These are phyloP conservation scores for Eilema griseolum DNA, from an alignment of 2,888 invertebrate species.

Conservation along the genomic window DNA sequence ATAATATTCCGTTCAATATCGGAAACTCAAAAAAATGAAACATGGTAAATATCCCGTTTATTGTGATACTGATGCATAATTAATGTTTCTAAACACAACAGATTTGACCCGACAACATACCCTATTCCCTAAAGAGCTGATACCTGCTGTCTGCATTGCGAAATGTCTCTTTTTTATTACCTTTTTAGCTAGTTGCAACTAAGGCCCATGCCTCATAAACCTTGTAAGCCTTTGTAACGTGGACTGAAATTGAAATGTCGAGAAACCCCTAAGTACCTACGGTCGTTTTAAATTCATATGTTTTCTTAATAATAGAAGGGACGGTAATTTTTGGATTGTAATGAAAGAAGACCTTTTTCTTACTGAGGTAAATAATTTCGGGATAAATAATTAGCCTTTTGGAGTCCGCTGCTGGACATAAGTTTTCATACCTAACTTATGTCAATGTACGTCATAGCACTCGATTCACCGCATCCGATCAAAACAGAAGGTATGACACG, in stretches of 20 bases:
- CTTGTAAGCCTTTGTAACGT: not conserved
- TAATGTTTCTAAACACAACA: not conserved
- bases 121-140: not conserved
- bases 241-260: slow-evolving; percentile 1
- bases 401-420: too few relatives aligned
- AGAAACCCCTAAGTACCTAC: not conserved
- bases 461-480: too few relatives aligned
- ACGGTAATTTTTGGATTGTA: not conserved
- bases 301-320: not conserved
- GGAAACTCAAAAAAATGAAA: too few relatives aligned
- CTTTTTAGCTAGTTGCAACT: not conserved
- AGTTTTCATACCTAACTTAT: too few relatives aligned
- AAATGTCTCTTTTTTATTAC: not conserved
- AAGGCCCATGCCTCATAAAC: slow-evolving; percentile 9
- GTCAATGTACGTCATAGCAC: too few relatives aligned
- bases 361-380: not conserved
- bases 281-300: not conserved
- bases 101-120: not conserved
- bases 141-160: not conserved
- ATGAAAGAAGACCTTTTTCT: not conserved
- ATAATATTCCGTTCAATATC: too few relatives aligned
- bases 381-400: too few relatives aligned
- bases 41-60: too few relatives aligned
- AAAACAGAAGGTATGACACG: too few relatives aligned
- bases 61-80: too few relatives aligned